Evolutionary conservation across 1,140 invertebrate species (phyloP), one percentile per base, ranked within the genome.

Genomic region (Yoshiicerus persimilis): DNA sequence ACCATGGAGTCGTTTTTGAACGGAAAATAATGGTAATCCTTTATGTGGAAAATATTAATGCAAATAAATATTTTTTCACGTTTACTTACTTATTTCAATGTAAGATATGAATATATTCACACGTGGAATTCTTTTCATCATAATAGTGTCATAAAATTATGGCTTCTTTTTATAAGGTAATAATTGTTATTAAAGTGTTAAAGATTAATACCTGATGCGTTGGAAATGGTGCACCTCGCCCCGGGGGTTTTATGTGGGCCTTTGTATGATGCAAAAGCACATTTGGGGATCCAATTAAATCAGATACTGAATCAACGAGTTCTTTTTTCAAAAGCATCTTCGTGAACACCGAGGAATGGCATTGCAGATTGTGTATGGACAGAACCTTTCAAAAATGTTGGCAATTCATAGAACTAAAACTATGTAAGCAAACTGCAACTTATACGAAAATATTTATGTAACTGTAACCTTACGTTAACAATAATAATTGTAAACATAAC

Each of bases 1-100:
- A 94, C 92, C 94, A 95, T 94, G 0, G 94, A 93, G 90, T 95
- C 93, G 0, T 95, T 94, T 89, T 94, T 92, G 90, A 93, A 94
- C 0, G 94, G 94, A 90, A 95, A 95, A 89, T 95, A 95, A 41
- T 93, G 94, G 90, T 95, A 95, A 87, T 95, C 95, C 94, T 94
- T 90, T n/a, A 84, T 64, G n/a, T n/a, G n/a, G n/a, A n/a, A n/a
- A n/a, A n/a, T n/a, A n/a, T n/a, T n/a, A n/a, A n/a, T n/a, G n/a
- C n/a, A 88, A 30, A 32, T 13, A 38, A 62, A 32, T 1, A 32
- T 25, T 39, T 36, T 84, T n/a, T 6, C 38, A n/a, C n/a, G n/a
- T n/a, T n/a, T n/a, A n/a, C n/a, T n/a, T n/a, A n/a, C n/a, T n/a
- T n/a, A n/a, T n/a, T n/a, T n/a, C n/a, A n/a, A n/a, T n/a, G n/a